Evolutionary conservation across 2,888 invertebrate species (phyloP).

Genomic region (Diaprepes abbreviatus): DNA sequence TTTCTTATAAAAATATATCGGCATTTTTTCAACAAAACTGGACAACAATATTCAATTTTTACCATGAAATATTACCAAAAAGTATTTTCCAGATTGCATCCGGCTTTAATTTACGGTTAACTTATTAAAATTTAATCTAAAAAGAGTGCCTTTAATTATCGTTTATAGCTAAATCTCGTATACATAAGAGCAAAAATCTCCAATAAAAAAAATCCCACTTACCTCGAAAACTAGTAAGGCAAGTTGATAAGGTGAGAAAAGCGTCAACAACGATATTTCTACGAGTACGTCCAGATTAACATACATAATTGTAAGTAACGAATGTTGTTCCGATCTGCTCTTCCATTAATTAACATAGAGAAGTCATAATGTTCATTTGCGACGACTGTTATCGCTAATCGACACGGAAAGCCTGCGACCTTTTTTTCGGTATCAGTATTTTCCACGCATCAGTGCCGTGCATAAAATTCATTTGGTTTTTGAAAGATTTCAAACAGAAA

Average conservation of each 20-base stretch:
- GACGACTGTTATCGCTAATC: conserved; percentile 54
- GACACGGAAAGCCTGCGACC: conserved; percentile 50
- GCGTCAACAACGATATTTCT: conserved; percentile 46
- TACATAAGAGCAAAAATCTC: background rate
- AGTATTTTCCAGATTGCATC: too few relatives aligned
- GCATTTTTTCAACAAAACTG: too few relatives aligned
- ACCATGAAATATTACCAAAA: too few relatives aligned
- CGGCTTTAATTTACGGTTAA: too few relatives aligned
- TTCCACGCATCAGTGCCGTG: conserved; percentile 28
- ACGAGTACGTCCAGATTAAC: conserved; percentile 55
- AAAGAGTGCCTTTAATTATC: too few relatives aligned
- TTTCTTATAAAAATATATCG: too few relatives aligned
- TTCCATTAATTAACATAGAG: conserved; percentile 59
- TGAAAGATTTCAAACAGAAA: too few relatives aligned
- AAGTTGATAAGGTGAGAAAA: conserved; percentile 41
- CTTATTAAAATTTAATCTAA: too few relatives aligned
- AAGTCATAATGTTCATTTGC: conserved; percentile 61
- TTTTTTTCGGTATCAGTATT: conserved; percentile 35
- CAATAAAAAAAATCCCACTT: conserved; percentile 1
- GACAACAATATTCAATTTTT: too few relatives aligned
- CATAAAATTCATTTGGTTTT: too few relatives aligned
- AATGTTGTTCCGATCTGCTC: conserved; percentile 54
- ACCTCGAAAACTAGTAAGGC: conserved; percentile 39
- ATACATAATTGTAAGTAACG: conserved; percentile 61
- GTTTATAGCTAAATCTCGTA: too few relatives aligned